Evolutionary conservation across 2,797 vertebrate species (phyloP), one percentile per base, ranked within the genome.

Genomic region (Anguilla pacifica): DNA sequence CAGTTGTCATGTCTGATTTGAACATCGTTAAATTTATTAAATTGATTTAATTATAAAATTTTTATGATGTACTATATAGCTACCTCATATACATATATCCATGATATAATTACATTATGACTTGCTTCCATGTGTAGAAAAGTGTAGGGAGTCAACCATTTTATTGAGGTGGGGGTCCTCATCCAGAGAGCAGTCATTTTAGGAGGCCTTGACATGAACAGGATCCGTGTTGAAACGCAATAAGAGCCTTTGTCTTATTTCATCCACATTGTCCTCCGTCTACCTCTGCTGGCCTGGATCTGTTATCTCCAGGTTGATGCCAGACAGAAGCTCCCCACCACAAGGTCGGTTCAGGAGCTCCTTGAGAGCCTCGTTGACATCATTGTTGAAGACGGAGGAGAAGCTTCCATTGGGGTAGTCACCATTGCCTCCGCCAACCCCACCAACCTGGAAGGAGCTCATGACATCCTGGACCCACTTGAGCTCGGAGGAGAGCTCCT

Each of bases 401-500:
- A 94, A 93, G 89, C 91, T 93, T 64, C 91, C 85, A 61, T 91
- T 92, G 28, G 57, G 51, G 17, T 6, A 90, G 31, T 86, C 89
- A 85, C 89, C 87, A 7, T 86, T 85, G 72, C 89, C 89, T 2
- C 74, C 39, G 39, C 6, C 39, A 22, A 31, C 31, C 31, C 90
- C 94, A 31, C 95, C 95, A n/a, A 92, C 90, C 1, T 94, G 96
- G 88, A 96, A 93, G 49, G 94, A 93, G 64, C 93, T 93, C 89
- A 96, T 93, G 87, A 97, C 92, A 17, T 97, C 97, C 93, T 97
- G 97, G 72, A 98, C 92, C 96, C 96, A 97, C 67, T 86, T 92
- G 53, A 99, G 94, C 84, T 99, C 97, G 17, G 94, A 91, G 0
- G 96, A 93, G 67, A 98, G 93, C 91, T 98, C 97, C 92, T 93